Conservation (phyloP, 2,113 vertebrate species). For the Lycocorax pyrrhopterus region DNA sequence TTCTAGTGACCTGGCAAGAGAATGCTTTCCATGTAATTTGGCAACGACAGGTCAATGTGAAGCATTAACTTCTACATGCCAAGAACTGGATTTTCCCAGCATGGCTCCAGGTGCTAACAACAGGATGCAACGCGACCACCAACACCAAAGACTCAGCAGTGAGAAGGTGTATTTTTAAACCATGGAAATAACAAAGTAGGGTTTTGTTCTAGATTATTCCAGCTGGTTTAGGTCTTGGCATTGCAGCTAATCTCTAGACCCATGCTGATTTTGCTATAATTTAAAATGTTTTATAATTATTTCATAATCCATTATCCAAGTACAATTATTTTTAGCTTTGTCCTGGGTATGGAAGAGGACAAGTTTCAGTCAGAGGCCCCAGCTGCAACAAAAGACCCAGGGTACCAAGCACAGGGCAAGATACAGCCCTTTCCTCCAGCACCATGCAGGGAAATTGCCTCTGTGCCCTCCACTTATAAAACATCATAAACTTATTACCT, state of each 20-base stretch:
- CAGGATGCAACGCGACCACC: conserved; percentile 8
- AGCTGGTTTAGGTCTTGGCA: conserved; percentile 42
- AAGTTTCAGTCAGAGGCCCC: not conserved
- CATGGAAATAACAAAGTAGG: conserved; percentile 45
- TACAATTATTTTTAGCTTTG: conserved; percentile 55
- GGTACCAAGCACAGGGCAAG: not conserved
- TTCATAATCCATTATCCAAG: conserved; percentile 43
- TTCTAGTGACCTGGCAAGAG: conserved; percentile 47
- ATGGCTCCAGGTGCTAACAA: conserved; percentile 48
- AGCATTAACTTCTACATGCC: not conserved
- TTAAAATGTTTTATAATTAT: conserved; percentile 61
- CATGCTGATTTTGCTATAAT: conserved; percentile 54
- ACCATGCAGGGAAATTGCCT: not conserved
- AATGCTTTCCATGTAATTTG: conserved; percentile 27
- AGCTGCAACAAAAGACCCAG: not conserved
- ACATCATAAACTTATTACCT: not conserved
- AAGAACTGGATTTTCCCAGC: conserved; percentile 39
- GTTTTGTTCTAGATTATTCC: conserved; percentile 39
- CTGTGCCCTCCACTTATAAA: not conserved
- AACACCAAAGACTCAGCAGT: not conserved
- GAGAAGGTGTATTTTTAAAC: conserved; percentile 49
- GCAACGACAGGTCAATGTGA: not conserved
- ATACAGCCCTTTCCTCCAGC: not conserved
- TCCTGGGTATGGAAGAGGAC: not conserved
- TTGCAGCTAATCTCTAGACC: conserved; percentile 38